Conservation (phyloP, 2,888 invertebrate genomes). For the Plemyria rubiginata region DNA sequence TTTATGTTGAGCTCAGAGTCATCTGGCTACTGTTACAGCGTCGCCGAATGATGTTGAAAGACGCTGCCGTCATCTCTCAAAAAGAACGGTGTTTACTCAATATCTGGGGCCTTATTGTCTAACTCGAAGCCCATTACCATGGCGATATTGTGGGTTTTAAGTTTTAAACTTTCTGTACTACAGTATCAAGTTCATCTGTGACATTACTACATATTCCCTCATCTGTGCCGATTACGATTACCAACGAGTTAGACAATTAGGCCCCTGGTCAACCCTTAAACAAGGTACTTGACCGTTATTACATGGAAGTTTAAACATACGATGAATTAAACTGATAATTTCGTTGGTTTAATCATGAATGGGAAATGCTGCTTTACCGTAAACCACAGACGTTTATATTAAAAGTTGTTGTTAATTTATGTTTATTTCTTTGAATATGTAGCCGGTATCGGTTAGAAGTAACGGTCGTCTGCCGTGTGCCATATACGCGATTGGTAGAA, state of each 20-base stretch:
- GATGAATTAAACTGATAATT: neutral
- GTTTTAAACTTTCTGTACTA: too few relatives aligned
- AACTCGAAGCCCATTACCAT: too few relatives aligned
- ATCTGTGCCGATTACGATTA: too few relatives aligned
- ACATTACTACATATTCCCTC: too few relatives aligned
- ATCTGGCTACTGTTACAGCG: too few relatives aligned
- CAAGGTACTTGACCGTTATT: neutral
- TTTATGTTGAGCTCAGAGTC: too few relatives aligned
- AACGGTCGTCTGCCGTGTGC: constrained; percentile 77
- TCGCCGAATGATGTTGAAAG: too few relatives aligned
- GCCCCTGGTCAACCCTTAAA: neutral
- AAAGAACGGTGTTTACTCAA: too few relatives aligned
- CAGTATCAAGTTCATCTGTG: too few relatives aligned
- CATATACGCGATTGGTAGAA: constrained; percentile 73
- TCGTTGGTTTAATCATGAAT: constrained; percentile 21
- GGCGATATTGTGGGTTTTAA: too few relatives aligned
- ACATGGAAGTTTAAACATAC: neutral
- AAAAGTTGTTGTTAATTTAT: constrained; percentile 42
- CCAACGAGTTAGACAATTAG: too few relatives aligned
- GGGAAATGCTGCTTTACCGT: constrained; percentile 31
- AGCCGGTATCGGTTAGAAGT: constrained; percentile 69
- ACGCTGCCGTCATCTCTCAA: neutral
- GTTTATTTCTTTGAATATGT: constrained; percentile 56
- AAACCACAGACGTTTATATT: constrained; percentile 32
- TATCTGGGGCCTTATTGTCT: too few relatives aligned